phyloP scores from a whole-genome alignment of 2,888 invertebrate genomes.

The Xestobium rufovillosum region DNA sequence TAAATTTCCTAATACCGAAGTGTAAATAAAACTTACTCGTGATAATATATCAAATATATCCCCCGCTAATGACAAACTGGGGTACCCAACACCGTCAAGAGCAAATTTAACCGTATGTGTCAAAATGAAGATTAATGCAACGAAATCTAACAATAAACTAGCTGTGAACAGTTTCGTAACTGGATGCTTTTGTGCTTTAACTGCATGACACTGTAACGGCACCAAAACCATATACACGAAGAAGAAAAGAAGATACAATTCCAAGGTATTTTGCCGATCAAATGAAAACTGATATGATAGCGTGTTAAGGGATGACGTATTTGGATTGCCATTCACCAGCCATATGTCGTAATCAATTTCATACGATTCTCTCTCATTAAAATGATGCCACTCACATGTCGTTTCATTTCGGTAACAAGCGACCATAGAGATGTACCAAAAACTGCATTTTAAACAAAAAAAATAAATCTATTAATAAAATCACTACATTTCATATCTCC shows the following conservation, averaged over 20 bases:
- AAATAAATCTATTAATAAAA: neutral
- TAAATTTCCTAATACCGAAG: slow-evolving; percentile 2
- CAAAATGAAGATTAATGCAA: slow-evolving; percentile 80
- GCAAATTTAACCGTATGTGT: slow-evolving; percentile 86
- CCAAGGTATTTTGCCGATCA: slow-evolving; percentile 87
- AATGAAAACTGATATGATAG: slow-evolving; percentile 94
- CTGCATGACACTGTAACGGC: slow-evolving; percentile 87
- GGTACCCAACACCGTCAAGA: slow-evolving; percentile 81
- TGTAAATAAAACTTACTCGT: slow-evolving; percentile 53
- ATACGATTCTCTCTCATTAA: slow-evolving; percentile 43
- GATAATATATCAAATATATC: slow-evolving; percentile 90
- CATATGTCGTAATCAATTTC: slow-evolving; percentile 82
- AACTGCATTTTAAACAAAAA: slow-evolving; percentile 47
- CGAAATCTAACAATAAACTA: slow-evolving; percentile 76
- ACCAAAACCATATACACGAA: slow-evolving; percentile 74
- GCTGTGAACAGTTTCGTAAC: slow-evolving; percentile 86
- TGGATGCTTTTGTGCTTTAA: slow-evolving; percentile 80
- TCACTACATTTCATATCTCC: neutral
- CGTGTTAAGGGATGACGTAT: slow-evolving; percentile 76
- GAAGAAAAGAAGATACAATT: slow-evolving; percentile 83
- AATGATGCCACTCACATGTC: slow-evolving; percentile 80
- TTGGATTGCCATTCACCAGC: slow-evolving; percentile 95
- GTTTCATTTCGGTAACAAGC: slow-evolving; percentile 78
- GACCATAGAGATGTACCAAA: slow-evolving; percentile 94
- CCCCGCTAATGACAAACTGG: slow-evolving; percentile 74